These are phyloP conservation scores for Subacronicta megacephala DNA, from an alignment of 2,888 invertebrate species.

Conservation along the genomic window DNA sequence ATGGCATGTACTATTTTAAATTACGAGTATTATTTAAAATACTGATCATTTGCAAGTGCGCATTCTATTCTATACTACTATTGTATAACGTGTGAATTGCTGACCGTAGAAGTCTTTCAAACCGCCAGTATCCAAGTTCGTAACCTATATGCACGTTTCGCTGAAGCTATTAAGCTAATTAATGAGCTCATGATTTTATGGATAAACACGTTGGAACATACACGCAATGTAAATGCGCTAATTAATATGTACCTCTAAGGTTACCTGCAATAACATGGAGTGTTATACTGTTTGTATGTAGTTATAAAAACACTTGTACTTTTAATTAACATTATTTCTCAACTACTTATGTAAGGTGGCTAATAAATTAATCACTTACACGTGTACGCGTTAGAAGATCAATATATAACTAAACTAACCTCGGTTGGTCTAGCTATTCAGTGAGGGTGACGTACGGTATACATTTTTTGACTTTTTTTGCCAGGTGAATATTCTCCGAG, in stretches of 20 bases:
- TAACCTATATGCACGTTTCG: conserved; percentile 20
- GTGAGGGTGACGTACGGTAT: too few species aligned
- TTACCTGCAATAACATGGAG: conserved; percentile 36
- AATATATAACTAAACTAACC: not conserved
- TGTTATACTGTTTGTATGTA: not conserved
- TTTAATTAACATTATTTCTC: conserved; percentile 12
- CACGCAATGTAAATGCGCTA: conserved; percentile 49
- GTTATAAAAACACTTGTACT: conserved; percentile 14
- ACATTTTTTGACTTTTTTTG: too few species aligned
- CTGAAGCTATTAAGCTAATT: conserved; percentile 40
- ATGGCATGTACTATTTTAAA: too few species aligned
- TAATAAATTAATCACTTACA: conserved; percentile 1
- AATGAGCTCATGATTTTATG: conserved; percentile 48
- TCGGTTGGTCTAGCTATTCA: too few species aligned
- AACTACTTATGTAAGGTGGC: not conserved
- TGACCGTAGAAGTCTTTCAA: too few species aligned
- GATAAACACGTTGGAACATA: conserved; percentile 34
- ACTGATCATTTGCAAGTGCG: too few species aligned
- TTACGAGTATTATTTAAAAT: too few species aligned
- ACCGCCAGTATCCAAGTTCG: conserved; percentile 1
- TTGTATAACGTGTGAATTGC: too few species aligned
- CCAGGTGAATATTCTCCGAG: too few species aligned
- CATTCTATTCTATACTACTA: too few species aligned
- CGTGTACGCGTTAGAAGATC: not conserved
- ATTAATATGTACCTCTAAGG: conserved; percentile 46